Evolutionary conservation across 2,888 invertebrate genomes (phyloP).

Genomic region (Mesorhabditis belari): DNA sequence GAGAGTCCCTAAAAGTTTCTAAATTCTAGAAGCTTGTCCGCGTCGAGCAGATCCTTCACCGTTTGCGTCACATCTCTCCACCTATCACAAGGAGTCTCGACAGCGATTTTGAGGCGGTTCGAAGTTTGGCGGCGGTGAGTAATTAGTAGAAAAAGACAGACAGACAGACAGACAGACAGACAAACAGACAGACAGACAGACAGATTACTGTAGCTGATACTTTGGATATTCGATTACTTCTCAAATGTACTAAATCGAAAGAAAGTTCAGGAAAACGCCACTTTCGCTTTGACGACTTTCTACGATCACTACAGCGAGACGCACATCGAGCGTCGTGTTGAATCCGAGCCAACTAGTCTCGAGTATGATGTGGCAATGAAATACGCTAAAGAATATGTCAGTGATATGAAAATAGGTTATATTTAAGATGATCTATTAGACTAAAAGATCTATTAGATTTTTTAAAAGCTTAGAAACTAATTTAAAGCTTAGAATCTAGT

Average conservation of each 20-base stretch:
- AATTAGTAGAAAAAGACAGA: no score
- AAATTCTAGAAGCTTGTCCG: neutral
- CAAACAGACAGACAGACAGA: no score
- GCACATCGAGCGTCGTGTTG: neutral
- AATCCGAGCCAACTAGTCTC: neutral
- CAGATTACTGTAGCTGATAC: no score
- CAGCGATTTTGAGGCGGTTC: neutral
- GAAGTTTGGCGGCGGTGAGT: neutral
- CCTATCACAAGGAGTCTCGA: neutral
- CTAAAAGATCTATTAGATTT: no score
- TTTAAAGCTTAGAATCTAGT: no score
- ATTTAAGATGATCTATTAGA: no score
- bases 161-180: no score
- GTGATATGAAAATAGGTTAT: no score
- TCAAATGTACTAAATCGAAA: neutral
- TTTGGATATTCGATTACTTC: neutral
- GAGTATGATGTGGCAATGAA: neutral
- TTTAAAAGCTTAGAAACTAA: no score
- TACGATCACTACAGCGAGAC: conserved; percentile 22
- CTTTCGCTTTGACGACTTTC: conserved; percentile 19
- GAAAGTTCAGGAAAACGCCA: conserved; percentile 14
- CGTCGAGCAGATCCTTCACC: neutral
- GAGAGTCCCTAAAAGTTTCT: no score
- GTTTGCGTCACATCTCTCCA: neutral
- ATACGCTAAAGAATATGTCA: neutral